These are phyloP conservation scores for Cygnus buccinator DNA, from an alignment of 2,113 vertebrate genomes.

Conservation along the genomic window DNA sequence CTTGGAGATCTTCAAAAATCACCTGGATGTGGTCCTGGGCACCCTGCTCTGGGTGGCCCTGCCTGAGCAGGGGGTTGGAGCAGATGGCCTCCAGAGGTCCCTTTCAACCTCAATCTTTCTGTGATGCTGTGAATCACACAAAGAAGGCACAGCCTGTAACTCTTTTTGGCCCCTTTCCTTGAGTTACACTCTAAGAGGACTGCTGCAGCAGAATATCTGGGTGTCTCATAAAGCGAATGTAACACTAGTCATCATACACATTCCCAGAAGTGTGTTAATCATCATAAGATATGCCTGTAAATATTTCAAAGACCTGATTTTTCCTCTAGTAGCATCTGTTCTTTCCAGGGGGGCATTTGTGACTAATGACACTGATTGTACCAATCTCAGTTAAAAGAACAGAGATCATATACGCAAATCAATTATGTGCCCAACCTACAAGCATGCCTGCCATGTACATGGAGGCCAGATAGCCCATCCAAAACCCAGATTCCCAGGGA, in stretches of 20 bases:
- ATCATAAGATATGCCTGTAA: neutral
- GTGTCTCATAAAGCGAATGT: neutral
- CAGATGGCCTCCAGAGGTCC: neutral
- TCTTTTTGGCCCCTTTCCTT: neutral
- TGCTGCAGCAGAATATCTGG: neutral
- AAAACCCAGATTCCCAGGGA: neutral
- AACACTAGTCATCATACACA: neutral
- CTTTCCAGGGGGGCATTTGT: neutral
- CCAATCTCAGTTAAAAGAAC: neutral
- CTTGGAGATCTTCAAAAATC: no score
- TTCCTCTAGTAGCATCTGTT: neutral
- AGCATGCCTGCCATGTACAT: accelerated
- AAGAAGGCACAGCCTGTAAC: neutral
- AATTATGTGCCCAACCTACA: neutral
- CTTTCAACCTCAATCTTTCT: neutral
- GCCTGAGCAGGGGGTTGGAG: neutral
- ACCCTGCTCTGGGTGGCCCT: neutral
- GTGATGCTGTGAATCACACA: neutral
- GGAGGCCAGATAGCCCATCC: neutral
- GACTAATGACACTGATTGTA: neutral
- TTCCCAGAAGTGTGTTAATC: neutral
- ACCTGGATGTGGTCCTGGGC: neutral
- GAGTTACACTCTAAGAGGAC: neutral
- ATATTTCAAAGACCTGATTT: neutral
- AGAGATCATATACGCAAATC: neutral